phyloP scores from a whole-genome alignment of 2,113 vertebrate species.

The Alethe castanea region DNA sequence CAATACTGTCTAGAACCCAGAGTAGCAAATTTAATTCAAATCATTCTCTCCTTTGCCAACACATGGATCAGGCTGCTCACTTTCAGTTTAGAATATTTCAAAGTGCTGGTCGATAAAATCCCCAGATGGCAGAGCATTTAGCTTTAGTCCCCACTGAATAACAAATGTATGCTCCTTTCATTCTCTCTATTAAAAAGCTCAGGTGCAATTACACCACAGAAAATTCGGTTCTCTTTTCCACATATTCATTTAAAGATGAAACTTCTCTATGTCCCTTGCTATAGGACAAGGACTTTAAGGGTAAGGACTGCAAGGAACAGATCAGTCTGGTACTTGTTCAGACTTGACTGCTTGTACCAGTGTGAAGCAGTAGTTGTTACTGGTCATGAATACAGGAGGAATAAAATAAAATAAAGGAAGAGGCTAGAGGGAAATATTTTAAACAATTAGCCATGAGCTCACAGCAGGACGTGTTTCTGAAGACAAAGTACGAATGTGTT shows the following conservation, averaged over 20 bases:
- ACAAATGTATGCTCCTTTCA: background rate
- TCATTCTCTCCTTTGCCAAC: background rate
- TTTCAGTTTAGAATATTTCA: conserved; percentile 4
- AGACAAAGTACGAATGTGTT: background rate
- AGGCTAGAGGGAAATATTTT: background rate
- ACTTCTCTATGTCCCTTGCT: background rate
- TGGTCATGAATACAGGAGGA: background rate
- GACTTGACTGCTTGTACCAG: background rate
- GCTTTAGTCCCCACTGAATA: background rate
- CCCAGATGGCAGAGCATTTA: conserved; percentile 12
- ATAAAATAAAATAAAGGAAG: background rate
- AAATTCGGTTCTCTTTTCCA: background rate
- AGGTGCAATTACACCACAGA: background rate
- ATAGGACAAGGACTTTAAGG: background rate
- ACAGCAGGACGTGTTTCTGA: background rate
- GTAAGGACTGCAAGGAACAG: background rate
- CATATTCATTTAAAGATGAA: background rate
- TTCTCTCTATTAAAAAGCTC: background rate
- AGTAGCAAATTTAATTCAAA: background rate
- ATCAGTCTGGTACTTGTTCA: background rate
- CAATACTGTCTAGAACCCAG: background rate
- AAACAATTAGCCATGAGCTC: background rate
- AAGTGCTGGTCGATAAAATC: background rate
- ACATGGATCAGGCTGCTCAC: background rate
- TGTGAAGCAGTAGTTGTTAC: background rate